These are phyloP conservation scores for Bothrops alternatus DNA, from an alignment of 2,797 vertebrate genomes.

Conservation along the genomic window DNA sequence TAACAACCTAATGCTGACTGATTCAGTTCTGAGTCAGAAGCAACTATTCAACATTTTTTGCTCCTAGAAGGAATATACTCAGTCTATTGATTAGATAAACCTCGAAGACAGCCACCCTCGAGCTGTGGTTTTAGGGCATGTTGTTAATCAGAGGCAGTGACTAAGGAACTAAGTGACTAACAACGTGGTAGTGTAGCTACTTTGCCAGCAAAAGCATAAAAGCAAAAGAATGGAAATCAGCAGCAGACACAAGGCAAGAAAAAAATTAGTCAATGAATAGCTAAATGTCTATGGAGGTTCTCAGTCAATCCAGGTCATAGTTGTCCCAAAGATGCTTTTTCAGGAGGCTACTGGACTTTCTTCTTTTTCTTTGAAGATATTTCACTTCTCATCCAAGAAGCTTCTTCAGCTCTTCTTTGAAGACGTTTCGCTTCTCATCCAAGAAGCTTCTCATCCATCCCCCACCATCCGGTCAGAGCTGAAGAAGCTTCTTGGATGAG, in stretches of 20 bases:
- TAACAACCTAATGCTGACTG: neutral
- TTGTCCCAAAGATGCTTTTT: no score
- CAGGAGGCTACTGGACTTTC: no score
- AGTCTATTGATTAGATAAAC: neutral
- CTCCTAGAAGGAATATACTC: neutral
- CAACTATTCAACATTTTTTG: neutral
- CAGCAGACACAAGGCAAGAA: neutral
- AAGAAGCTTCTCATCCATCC: no score
- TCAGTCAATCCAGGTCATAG: no score
- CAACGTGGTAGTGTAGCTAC: neutral
- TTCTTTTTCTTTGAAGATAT: no score
- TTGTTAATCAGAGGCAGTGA: neutral
- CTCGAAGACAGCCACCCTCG: neutral
- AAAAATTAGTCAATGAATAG: neutral
- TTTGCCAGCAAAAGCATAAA: neutral
- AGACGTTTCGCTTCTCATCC: no score
- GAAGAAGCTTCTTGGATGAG: no score
- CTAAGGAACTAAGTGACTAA: neutral
- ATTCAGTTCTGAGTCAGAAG: constrained; percentile 11
- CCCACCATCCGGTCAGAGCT: no score
- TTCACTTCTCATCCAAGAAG: no score
- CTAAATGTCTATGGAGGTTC: no score
- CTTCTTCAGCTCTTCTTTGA: no score
- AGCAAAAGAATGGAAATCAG: neutral
- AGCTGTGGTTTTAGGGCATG: neutral